Percentiles rank a stretch among this genome's conserved stretches.
These are phyloP conservation scores for Cynopterus brachyotis DNA, from an alignment of 2,113 vertebrate genomes.

Conservation along the genomic window DNA sequence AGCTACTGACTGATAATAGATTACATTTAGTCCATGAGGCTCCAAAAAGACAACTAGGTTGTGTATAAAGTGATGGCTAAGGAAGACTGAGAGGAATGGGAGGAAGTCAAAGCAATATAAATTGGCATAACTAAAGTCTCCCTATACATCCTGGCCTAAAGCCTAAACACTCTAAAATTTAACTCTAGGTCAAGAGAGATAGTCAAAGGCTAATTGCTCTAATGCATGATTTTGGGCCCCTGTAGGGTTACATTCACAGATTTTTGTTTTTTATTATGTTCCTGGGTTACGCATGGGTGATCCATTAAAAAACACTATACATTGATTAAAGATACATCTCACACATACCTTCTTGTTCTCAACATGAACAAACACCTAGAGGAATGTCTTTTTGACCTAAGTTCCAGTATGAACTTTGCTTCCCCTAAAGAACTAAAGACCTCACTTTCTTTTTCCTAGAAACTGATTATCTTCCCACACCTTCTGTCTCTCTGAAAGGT, in stretches of 20 bases:
- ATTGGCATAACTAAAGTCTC: background rate
- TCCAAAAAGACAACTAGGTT: background rate
- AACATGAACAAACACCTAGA: background rate
- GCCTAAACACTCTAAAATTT: background rate
- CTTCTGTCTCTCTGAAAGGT: background rate
- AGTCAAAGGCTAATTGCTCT: background rate
- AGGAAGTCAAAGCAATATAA: background rate
- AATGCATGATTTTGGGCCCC: background rate
- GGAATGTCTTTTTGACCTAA: background rate
- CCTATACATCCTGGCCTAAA: background rate
- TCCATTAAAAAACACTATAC: background rate
- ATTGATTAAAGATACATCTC: background rate
- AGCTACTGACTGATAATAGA: background rate
- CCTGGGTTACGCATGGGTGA: background rate
- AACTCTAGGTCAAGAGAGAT: background rate
- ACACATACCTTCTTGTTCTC: background rate
- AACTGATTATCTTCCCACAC: background rate
- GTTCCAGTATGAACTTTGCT: background rate
- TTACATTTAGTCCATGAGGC: background rate
- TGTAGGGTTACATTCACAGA: background rate
- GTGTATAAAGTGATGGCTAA: background rate
- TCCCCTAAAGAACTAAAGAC: background rate
- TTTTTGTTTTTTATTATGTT: background rate
- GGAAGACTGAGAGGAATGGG: background rate
- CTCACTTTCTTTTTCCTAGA: background rate